Base-by-base conservation (phyloP, 2,797 vertebrate species). In the Pipistrellus nathusii region DNA sequence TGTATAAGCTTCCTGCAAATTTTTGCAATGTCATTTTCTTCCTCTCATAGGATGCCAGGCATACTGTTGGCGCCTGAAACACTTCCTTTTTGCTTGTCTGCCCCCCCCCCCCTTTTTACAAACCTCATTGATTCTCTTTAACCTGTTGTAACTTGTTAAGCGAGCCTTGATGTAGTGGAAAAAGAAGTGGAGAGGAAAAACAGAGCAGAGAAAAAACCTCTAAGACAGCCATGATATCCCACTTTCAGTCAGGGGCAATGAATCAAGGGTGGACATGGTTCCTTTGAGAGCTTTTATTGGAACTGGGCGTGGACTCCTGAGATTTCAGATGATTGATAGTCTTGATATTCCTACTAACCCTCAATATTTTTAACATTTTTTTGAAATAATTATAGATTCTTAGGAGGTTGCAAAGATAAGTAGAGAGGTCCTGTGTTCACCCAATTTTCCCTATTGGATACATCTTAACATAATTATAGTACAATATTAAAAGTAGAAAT, bases 21-120 rank as follows among this genome's bases (percentile, higher is more conserved):
- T 92, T 95, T 95, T 97, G 91, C 71, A 3, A 6, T 93, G 73
- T 95, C 90, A 96, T 94, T 97, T 96, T 86, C 95, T 88, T 89
- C 11, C 21, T 64, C 7, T 85, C 66, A 57, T 11, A 91, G 66
- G 80, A 86, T 93, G 57, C 69, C 38, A 85, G 94, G 72, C 71
- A 86, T 86, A 32, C 55, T 83, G 38, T 15, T 86, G 80, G 66
- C 8, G 27, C 23, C 71, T 75, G 76, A 93, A 92, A 17, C 27
- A 90, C 73, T 94, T 94, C 95, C 38, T 14, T 93, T 90, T 97
- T 94, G 35, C 69, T 92, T 93, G 27, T 17, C 15, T 64, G 64
- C 15, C 46, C 51, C 13, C 7, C 48, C 17, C 14, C 20, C 2
- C 46, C 27, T 53, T 53, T 71, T 84, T 78, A n/a, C 9, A 75